Evolutionary conservation across 1,140 invertebrate species (phyloP), one percentile per base, ranked within the genome.

Genomic region (Drosophila bifasciata): DNA sequence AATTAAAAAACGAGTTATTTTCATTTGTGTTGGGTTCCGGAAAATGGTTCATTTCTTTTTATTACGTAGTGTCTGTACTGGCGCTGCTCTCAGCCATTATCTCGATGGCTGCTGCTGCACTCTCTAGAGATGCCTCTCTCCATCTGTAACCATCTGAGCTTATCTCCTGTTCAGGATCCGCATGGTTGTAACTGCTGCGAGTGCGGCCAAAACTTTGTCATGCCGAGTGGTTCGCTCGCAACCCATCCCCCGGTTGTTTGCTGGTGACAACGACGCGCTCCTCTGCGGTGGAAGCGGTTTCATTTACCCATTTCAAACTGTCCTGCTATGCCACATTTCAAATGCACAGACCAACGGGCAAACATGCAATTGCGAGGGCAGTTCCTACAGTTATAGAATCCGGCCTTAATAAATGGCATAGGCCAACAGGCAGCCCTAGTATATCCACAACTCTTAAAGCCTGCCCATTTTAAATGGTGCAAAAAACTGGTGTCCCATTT

Each of bases 161-260:
- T 77, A 77, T 77, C 59, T 57, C 50, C 44, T 44, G 67, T 72
- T 77, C 69, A 66, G 56, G 66, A 77, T 77, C 76, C 63, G 46
- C 46, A 39, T 57, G 64, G 69, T 44, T 58, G 64, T 66, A 50
- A 69, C 64, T 57, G 64, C 49, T 55, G 23, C 43, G 21, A 43
- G 62, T 45, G 48, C 17, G 64, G 62, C 53, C 46, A 36, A 70
- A 70, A 70, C 21, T 70, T 70, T 70, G 11, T 17, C 19, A 32
- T 36, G 44, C 41, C 28, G 8, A 19, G 28, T 43, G 56, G 56
- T 48, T 32, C 23, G 63, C 23, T 43, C n/a, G 4, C 43, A 7
- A 11, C 21, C 17, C 11, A 25, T 36, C 49, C 36, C 16, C 46
- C 25, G 55, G 51, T 23, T 56, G 44, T 59, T 70, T 51, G 45